Conservation (phyloP, 2,888 invertebrate species). For the Sesamia inferens region DNA sequence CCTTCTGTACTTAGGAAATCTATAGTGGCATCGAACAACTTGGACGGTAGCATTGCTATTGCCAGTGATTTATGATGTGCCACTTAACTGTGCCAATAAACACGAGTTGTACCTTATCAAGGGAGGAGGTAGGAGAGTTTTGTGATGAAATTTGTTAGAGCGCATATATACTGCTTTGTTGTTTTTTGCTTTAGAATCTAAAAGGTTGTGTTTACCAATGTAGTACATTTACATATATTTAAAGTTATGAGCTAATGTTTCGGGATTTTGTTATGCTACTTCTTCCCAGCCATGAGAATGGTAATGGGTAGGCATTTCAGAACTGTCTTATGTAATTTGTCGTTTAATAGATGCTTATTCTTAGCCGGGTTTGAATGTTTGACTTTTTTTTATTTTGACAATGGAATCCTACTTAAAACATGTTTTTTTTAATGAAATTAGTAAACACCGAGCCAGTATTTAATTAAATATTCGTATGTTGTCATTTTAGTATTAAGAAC, state of each 20-base stretch:
- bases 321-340: neutral
- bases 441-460: too few species aligned
- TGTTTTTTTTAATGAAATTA: too few species aligned
- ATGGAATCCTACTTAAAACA: too few species aligned
- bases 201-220: neutral
- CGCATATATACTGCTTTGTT: constrained; percentile 10
- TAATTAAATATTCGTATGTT: too few species aligned
- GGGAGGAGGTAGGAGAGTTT: neutral
- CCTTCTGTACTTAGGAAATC: neutral
- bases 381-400: too few species aligned
- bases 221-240: neutral
- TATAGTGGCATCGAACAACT: constrained; percentile 40
- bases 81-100: constrained; percentile 62
- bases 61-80: constrained; percentile 58
- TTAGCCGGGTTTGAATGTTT: neutral
- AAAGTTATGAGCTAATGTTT: neutral
- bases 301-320: neutral
- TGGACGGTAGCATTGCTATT: constrained; percentile 43
- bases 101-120: constrained; percentile 52
- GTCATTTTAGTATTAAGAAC: too few species aligned
- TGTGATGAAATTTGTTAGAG: constrained; percentile 33
- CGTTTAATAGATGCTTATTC: neutral
- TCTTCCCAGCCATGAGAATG: neutral
- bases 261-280: neutral
- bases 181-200: too few species aligned